Evolutionary conservation across 1,140 invertebrate genomes (phyloP).

Genomic region (Luehdorfia chinensis): DNA sequence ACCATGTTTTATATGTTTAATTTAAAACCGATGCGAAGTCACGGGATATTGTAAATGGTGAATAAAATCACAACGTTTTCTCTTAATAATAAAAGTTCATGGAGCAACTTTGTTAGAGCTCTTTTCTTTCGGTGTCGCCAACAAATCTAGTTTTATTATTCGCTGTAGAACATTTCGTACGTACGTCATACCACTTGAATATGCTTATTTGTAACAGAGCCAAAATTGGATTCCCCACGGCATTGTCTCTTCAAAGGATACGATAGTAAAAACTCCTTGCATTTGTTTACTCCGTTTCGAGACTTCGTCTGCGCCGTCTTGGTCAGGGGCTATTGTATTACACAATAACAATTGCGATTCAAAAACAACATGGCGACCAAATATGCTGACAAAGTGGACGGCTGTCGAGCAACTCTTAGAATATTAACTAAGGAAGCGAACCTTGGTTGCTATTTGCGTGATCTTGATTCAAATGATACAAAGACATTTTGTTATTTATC

Average conservation of each 20-base stretch:
- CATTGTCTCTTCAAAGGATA: conserved; percentile 22
- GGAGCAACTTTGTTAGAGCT: conserved; percentile 8
- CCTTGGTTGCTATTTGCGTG: conserved; percentile 44
- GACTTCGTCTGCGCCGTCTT: conserved; percentile 25
- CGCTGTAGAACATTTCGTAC: neutral
- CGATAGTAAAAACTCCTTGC: conserved; percentile 7
- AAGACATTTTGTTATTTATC: conserved; percentile 18
- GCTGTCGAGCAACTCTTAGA: conserved; percentile 27
- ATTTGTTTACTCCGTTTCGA: conserved; percentile 21
- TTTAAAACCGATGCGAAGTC: conserved; percentile 4
- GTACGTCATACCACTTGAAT: conserved; percentile 4
- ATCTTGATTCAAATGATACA: conserved; percentile 44
- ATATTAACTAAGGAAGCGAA: conserved; percentile 46
- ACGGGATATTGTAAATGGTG: neutral
- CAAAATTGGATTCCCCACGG: conserved; percentile 17
- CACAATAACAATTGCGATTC: conserved; percentile 64
- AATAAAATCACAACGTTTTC: conserved; percentile 15
- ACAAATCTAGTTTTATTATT: conserved; percentile 5
- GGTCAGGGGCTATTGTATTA: conserved; percentile 57
- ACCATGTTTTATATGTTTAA: conserved; percentile 9
- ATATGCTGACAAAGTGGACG: conserved; percentile 50
- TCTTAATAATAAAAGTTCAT: conserved; percentile 9
- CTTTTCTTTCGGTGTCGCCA: neutral
- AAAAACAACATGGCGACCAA: conserved; percentile 54
- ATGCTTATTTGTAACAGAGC: conserved; percentile 10